Base-by-base conservation (phyloP, 1,140 invertebrate species). In the Tenebrio molitor region DNA sequence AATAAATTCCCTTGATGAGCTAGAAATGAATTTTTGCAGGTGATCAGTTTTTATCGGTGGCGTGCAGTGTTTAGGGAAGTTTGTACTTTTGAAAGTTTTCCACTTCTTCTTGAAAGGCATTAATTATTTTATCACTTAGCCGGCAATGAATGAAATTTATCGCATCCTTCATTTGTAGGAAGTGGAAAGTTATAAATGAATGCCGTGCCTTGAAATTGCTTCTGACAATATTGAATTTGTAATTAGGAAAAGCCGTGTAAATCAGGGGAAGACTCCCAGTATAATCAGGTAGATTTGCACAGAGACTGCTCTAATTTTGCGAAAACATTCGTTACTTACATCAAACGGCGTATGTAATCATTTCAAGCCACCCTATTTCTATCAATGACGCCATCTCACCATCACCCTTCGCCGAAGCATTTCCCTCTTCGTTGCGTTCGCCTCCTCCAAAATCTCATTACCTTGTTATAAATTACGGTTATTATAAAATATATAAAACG, bases 221-320 rank as follows among this genome's bases (percentile, higher is more conserved):
- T 42, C 14, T 42, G 64, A 19, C 36, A 65, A 66, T 66, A 66
- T 66, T 66, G 64, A 42, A 66, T 66, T 66, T 66, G 64, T 66
- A 66, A 66, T 66, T 66, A 66, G 64, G 64, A 15, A 65, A 65
- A 66, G 36, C 36, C 8, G 42, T 41, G 23, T 66, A 66, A 66
- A 66, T 66, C 36, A 42, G 17, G 64, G 12, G 36, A 42, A 44
- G 14, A 39, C 33, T n/a, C 16, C 4, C 36, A 42, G 63, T 62
- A 33, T 62, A 62, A 62, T 62, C 53, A 62, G 29, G 53, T 62
- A 33, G 53, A 62, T 41, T 44, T 36, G 42, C 64, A 16, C 23
- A 25, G 36, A 62, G 53, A 62, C 53, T 66, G 64, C 42, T 66
- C 34, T 66, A 66, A 66, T 41, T 66, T 66, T 42, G 42, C 64